A percentile compares a stretch with the other conserved stretches of the same genome.
Conservation (phyloP, 2,113 vertebrate species). For the Etheostoma cragini region DNA sequence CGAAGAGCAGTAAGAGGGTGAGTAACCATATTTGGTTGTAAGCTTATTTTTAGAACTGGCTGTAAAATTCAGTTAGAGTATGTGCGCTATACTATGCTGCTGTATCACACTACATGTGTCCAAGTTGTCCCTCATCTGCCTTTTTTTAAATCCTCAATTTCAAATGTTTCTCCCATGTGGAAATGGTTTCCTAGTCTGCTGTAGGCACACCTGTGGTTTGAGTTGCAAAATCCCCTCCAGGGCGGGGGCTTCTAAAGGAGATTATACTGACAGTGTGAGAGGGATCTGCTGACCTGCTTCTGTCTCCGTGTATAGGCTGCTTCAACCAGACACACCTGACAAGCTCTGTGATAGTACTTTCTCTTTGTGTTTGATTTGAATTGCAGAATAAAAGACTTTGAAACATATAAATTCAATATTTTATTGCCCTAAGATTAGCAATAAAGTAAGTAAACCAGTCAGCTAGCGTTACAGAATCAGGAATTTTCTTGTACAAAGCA, state of each 20-base stretch:
- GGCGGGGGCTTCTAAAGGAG: slow-evolving; percentile 40
- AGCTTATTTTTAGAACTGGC: slow-evolving; percentile 48
- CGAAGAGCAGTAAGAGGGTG: slow-evolving; percentile 51
- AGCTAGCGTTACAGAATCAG: slow-evolving; percentile 76
- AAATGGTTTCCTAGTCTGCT: neutral
- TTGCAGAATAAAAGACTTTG: neutral
- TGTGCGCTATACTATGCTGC: neutral
- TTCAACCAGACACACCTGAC: slow-evolving; percentile 21
- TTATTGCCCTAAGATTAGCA: slow-evolving; percentile 80
- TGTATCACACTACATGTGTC: slow-evolving; percentile 7
- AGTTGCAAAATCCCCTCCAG: slow-evolving; percentile 40
- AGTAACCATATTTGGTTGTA: slow-evolving; percentile 50
- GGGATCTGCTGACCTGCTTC: slow-evolving; percentile 45
- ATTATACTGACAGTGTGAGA: slow-evolving; percentile 52
- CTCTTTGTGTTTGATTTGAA: slow-evolving; percentile 9
- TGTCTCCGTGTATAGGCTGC: slow-evolving; percentile 6
- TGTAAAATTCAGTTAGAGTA: slow-evolving; percentile 29
- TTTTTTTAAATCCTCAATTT: slow-evolving; percentile 6
- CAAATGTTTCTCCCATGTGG: neutral
- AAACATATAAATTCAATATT: slow-evolving; percentile 57
- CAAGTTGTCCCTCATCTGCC: neutral
- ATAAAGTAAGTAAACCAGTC: slow-evolving; percentile 79
- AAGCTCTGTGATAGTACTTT: neutral
- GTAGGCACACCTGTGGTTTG: slow-evolving; percentile 24
- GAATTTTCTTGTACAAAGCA: slow-evolving; percentile 77